Evolutionary conservation across 1,140 invertebrate species (phyloP).

Genomic region (Helicoverpa armigera): DNA sequence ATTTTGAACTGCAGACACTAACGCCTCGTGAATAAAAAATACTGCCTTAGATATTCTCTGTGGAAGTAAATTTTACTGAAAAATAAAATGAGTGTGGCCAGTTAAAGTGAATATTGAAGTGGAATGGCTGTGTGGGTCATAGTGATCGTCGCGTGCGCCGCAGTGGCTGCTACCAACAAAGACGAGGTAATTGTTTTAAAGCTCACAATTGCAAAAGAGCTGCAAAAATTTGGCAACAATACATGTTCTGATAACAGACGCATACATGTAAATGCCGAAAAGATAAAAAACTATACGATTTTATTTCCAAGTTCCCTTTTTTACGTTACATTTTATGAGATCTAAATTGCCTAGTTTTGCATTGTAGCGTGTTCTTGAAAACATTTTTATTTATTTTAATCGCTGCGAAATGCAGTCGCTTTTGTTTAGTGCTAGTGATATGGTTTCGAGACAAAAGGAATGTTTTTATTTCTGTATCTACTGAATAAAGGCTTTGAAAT

Average conservation of each 20-base stretch:
- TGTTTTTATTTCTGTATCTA: conserved; percentile 15
- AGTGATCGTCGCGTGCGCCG: not conserved
- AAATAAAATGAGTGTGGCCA: conserved; percentile 68
- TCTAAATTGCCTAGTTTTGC: conserved; percentile 14
- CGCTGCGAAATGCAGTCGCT: conserved; percentile 10
- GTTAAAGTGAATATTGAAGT: conserved; percentile 58
- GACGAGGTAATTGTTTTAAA: conserved; percentile 29
- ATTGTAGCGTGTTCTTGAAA: conserved; percentile 18
- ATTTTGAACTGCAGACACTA: conserved; percentile 1
- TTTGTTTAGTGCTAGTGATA: conserved; percentile 21
- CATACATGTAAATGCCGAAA: conserved; percentile 15
- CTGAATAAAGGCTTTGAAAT: conserved; percentile 31
- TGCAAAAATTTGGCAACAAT: conserved; percentile 39
- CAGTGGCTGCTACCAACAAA: not conserved
- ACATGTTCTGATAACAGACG: conserved; percentile 18
- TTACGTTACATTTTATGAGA: conserved; percentile 19
- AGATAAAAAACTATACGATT: conserved; percentile 35
- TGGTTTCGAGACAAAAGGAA: not conserved
- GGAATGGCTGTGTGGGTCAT: conserved; percentile 13
- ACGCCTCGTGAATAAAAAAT: conserved; percentile 32
- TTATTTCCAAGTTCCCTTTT: conserved; percentile 23
- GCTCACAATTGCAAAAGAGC: conserved; percentile 13
- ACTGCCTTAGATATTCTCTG: conserved; percentile 57
- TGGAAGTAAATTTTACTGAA: conserved; percentile 56
- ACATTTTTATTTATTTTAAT: conserved; percentile 41